Evolutionary conservation across 2,888 invertebrate genomes (phyloP).

Genomic region (Heterodera filipjevi): DNA sequence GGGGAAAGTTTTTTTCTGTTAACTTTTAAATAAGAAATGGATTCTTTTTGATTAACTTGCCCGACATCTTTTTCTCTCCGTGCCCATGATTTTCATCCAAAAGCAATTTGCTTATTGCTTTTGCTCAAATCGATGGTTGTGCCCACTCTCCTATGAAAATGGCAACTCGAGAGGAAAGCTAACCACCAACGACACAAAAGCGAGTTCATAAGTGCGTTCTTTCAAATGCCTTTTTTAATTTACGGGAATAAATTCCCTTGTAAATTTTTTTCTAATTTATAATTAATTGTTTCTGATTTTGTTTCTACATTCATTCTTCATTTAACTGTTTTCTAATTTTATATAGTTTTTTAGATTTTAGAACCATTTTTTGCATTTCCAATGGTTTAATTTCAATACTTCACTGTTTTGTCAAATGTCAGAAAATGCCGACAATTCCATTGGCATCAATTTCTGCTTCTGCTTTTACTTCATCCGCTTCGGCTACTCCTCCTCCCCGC

Average conservation of each 20-base stretch:
- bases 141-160: background rate
- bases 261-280: too few species aligned
- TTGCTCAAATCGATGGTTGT: background rate
- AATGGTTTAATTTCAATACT: background rate
- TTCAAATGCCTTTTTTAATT: too few species aligned
- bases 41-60: too few species aligned
- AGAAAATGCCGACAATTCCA: background rate
- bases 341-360: too few species aligned
- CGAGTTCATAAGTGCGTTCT: background rate
- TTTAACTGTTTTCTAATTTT: too few species aligned
- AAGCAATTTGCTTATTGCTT: constrained; percentile 9
- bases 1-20: too few species aligned
- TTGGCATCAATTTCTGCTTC: background rate
- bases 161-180: constrained; percentile 5
- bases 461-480: background rate
- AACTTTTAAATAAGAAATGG: too few species aligned
- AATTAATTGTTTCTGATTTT: too few species aligned
- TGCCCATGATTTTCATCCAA: background rate
- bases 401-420: background rate
- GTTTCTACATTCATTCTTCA: too few species aligned
- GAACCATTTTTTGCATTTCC: background rate
- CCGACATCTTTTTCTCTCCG: too few species aligned
- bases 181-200: background rate
- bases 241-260: too few species aligned
- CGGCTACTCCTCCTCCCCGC: background rate